phyloP scores from a whole-genome alignment of 1,140 invertebrate species.

The Drosophila kikkawai region DNA sequence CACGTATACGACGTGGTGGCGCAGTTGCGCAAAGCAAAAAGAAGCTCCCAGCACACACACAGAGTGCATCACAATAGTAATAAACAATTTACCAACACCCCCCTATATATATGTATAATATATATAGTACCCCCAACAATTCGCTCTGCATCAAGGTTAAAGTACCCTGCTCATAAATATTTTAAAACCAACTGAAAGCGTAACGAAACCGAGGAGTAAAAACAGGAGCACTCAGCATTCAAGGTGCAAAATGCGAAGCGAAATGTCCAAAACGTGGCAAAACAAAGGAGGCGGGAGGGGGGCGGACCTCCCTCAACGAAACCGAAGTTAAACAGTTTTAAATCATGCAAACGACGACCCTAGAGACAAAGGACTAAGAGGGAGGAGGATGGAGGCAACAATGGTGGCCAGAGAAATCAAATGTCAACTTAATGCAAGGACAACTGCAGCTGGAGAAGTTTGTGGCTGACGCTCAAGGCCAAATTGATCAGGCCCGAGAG shows the following conservation, averaged over 20 bases:
- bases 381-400: constrained; percentile 8
- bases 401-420: constrained; percentile 49
- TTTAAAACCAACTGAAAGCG: constrained; percentile 47
- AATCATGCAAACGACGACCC: constrained; percentile 55
- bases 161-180: constrained; percentile 46
- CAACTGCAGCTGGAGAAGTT: constrained; percentile 61
- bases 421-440: constrained; percentile 63
- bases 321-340: constrained; percentile 61
- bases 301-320: background rate
- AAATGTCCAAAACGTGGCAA: constrained; percentile 30
- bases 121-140: constrained; percentile 2
- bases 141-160: constrained; percentile 53
- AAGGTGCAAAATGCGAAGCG: constrained; percentile 50
- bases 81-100: constrained; percentile 60
- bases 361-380: constrained; percentile 8
- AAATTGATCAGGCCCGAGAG: constrained; percentile 60
- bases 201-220: background rate
- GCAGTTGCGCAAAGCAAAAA: constrained; percentile 26
- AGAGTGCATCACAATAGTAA: constrained; percentile 67
- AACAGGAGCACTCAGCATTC: constrained; percentile 29
- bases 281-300: constrained; percentile 25
- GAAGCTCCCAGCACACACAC: constrained; percentile 16
- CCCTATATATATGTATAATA: background rate
- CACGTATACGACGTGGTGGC: constrained; percentile 43
- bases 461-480: constrained; percentile 51